Evolutionary conservation across 2,797 vertebrate species (phyloP).

Genomic region (Kryptolebias ocellatus): DNA sequence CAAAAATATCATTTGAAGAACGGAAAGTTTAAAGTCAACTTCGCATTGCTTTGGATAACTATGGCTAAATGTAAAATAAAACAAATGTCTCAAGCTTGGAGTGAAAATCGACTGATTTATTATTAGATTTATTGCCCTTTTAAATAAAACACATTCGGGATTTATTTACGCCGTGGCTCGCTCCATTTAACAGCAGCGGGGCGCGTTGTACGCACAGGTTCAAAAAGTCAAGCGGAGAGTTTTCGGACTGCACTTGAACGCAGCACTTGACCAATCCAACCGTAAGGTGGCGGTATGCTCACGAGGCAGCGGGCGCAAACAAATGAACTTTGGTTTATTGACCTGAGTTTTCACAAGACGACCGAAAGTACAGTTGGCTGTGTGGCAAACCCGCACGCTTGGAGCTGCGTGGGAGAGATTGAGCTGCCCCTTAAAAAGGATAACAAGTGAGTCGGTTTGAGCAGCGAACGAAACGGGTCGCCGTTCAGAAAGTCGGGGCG

Average conservation of each 20-base stretch:
- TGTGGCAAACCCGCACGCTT: neutral
- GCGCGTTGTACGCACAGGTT: neutral
- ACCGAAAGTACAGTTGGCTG: constrained; percentile 11
- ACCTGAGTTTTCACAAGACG: neutral
- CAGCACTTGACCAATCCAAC: constrained; percentile 28
- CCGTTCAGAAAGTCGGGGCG: neutral
- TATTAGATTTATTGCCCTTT: too few relatives aligned
- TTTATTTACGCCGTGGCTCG: too few relatives aligned
- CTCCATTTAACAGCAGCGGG: neutral
- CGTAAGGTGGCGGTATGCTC: constrained; percentile 58
- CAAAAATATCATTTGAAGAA: too few relatives aligned
- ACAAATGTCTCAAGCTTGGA: too few relatives aligned
- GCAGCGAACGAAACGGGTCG: neutral
- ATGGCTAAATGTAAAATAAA: too few relatives aligned
- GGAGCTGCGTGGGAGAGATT: neutral
- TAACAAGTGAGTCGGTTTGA: neutral
- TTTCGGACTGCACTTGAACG: constrained; percentile 4
- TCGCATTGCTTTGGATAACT: too few relatives aligned
- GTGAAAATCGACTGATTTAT: too few relatives aligned
- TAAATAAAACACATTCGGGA: too few relatives aligned
- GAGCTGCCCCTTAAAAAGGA: neutral
- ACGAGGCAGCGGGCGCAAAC: neutral
- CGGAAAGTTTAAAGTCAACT: too few relatives aligned
- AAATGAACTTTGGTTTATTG: constrained; percentile 42
- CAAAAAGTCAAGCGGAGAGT: neutral